Evolutionary conservation across 2,888 invertebrate species (phyloP).

Genomic region (Scaptomyza parva): DNA sequence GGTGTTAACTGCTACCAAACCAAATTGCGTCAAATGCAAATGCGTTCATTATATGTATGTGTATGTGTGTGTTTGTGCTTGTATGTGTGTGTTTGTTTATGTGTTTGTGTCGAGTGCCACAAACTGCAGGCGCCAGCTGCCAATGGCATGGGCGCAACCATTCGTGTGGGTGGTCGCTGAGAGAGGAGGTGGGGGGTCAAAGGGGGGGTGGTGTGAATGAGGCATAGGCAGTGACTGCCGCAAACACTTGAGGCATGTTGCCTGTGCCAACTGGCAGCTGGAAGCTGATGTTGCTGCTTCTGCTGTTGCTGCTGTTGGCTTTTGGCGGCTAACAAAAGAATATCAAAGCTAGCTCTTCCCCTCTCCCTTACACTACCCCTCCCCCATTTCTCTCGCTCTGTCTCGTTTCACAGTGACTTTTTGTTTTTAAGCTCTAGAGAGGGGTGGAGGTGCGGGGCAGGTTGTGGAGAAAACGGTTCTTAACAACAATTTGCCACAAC

Average conservation of each 20-base stretch:
- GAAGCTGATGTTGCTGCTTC: slow-evolving; percentile 42
- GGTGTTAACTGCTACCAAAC: slow-evolving; percentile 35
- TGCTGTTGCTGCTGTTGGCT: slow-evolving; percentile 43
- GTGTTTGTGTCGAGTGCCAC: slow-evolving; percentile 25
- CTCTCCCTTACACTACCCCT: not conserved
- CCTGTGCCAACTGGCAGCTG: slow-evolving; percentile 53
- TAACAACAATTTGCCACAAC: slow-evolving; percentile 58
- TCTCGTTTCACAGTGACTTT: slow-evolving; percentile 35
- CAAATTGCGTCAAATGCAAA: slow-evolving; percentile 72
- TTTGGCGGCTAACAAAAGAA: slow-evolving; percentile 59
- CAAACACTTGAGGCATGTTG: slow-evolving; percentile 73
- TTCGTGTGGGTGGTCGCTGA: not conserved
- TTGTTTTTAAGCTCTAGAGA: slow-evolving; percentile 8
- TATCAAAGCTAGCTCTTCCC: slow-evolving; percentile 50
- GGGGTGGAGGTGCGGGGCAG: not conserved
- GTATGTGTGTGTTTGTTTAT: not conserved
- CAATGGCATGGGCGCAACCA: slow-evolving; percentile 15
- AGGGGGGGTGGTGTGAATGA: not conserved
- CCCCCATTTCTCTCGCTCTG: not conserved
- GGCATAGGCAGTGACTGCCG: slow-evolving; percentile 32
- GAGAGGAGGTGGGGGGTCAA: not conserved
- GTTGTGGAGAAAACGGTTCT: not conserved
- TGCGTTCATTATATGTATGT: slow-evolving; percentile 59
- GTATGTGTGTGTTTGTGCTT: not conserved
- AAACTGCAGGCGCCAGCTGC: slow-evolving; percentile 68